Evolutionary conservation across 2,113 vertebrate genomes (phyloP).

Genomic region (Thunnus maccoyii): DNA sequence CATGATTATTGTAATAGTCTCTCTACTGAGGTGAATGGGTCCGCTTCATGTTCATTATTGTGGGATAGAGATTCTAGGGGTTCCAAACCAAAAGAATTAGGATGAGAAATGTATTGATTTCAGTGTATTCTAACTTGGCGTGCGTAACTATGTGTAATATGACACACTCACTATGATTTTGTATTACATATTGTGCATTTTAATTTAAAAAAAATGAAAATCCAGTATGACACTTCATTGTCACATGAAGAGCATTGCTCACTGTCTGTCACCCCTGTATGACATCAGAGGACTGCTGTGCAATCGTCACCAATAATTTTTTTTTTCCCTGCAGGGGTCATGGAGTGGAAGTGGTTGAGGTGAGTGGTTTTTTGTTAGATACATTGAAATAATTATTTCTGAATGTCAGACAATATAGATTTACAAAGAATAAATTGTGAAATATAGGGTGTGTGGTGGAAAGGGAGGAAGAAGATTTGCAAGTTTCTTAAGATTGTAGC

Average conservation of each 20-base stretch:
- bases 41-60: too few relatives aligned
- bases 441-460: too few relatives aligned
- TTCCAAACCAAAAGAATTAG: background rate
- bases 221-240: background rate
- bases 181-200: background rate
- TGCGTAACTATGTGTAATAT: background rate
- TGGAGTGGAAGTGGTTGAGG: constrained; percentile 84
- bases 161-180: background rate
- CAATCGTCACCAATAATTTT: background rate
- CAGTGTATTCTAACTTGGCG: background rate
- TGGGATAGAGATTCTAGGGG: background rate
- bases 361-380: constrained; percentile 49
- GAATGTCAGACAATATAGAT: too few relatives aligned
- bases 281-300: background rate
- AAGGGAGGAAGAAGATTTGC: too few relatives aligned
- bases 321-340: constrained; percentile 69
- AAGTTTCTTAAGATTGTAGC: too few relatives aligned
- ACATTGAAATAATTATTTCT: background rate
- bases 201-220: background rate
- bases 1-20: background rate
- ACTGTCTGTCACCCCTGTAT: background rate
- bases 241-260: background rate
- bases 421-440: too few relatives aligned
- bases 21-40: too few relatives aligned
- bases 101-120: background rate